Evolutionary conservation across 1,140 invertebrate genomes (phyloP), one percentile per base, ranked within the genome.

Genomic region (Ephestia elutella): DNA sequence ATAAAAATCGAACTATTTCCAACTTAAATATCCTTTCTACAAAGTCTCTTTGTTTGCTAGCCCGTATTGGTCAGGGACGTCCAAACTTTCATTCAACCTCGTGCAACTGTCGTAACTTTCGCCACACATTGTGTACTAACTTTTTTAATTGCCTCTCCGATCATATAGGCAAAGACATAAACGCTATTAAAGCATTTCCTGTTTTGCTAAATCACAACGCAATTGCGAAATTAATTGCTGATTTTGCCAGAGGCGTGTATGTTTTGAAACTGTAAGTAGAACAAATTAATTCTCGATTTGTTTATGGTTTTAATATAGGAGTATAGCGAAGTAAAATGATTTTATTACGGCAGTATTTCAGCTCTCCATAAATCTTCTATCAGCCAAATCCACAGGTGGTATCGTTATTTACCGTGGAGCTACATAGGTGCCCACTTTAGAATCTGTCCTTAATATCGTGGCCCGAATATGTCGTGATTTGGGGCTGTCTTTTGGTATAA

Each of bases 21-120:
- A 56, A 44, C 32, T 56, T 44, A 32, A 32, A 32, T 32, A 32
- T 25, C 30, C 7, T 32, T 10, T 32, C 25, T 11, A 32, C 30
- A 5, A 15, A 44, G 10, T 44, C 13, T 44, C 17, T 28, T 57
- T 57, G 56, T 57, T 49, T 17, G 49, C 56, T 11, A 35, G 10
- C 56, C 56, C 56, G 48, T 57, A 57, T 57, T 57, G 56, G 49
- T 49, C 17, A 18, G 49, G 17, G 7, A 21, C 10, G 21, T 19
- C 28, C 21, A 15, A 57, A 57, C 56, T 57, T 32, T 49, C 5
- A 15, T 44, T 15, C 38, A 15, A 44, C 13, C 38, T 44, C 38
- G 38, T 44, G 38, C 13, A 17, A 44, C 38, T 15, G 38, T 44
- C 38, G 5, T 17, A 44, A 44, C 38, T 44, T 44, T 44, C n/a